phyloP scores from a whole-genome alignment of 2,888 invertebrate species.

The Holacanthella duospinosa region DNA sequence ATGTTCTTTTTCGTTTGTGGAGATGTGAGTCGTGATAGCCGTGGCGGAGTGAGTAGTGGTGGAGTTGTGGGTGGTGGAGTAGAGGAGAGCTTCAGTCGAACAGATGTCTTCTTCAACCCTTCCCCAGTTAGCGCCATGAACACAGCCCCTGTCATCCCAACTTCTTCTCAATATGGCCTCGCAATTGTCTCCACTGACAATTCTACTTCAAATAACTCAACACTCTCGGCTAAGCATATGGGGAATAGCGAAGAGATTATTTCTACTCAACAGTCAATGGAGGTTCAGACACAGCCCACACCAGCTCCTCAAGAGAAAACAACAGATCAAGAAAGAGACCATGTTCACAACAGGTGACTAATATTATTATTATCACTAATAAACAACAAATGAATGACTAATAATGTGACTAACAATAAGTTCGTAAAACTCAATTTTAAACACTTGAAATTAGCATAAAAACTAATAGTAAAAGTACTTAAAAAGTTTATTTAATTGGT shows the following conservation, averaged over 20 bases:
- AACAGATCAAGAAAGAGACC: constrained; percentile 51
- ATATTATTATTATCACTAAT: no score
- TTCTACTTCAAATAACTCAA: constrained; percentile 26
- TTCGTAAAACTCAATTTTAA: no score
- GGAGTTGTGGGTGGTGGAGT: constrained; percentile 6
- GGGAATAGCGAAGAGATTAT: no score
- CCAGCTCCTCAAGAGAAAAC: constrained; percentile 21
- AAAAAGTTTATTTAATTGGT: no score
- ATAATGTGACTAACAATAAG: no score
- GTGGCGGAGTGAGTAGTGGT: constrained; percentile 10
- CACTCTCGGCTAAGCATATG: neutral
- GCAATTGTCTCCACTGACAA: constrained; percentile 52
- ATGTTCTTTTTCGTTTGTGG: constrained; percentile 8
- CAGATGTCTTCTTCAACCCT: constrained; percentile 67
- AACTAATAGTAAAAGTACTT: no score
- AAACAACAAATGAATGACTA: no score
- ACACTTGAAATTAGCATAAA: no score
- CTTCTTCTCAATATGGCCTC: constrained; percentile 70
- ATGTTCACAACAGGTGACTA: constrained; percentile 52
- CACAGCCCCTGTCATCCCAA: constrained; percentile 69
- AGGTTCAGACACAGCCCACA: neutral
- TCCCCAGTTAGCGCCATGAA: constrained; percentile 53
- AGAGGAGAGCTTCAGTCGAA: constrained; percentile 73
- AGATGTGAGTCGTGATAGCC: constrained; percentile 31
- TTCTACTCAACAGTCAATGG: neutral